Evolutionary conservation across 2,113 vertebrate species (phyloP).

Genomic region (Neodontobutis hainanensis): DNA sequence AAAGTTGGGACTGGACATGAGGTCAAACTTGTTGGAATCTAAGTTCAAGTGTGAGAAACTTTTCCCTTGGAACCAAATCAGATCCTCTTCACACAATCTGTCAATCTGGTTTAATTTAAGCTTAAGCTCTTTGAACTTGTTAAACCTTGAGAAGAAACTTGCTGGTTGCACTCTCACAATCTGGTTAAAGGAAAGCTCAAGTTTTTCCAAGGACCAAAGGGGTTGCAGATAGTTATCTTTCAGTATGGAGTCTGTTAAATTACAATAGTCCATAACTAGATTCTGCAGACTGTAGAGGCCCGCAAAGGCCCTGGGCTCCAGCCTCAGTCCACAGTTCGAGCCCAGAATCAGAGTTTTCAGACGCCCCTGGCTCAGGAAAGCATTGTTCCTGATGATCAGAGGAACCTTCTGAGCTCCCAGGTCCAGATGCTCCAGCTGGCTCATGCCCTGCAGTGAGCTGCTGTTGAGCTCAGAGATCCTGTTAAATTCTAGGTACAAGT

Average conservation of each 20-base stretch:
- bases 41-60: constrained; percentile 75
- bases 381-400: constrained; percentile 75
- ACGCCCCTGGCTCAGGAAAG: constrained; percentile 82
- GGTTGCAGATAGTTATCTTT: constrained; percentile 79
- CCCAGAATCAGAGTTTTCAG: constrained; percentile 79
- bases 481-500: constrained; percentile 79
- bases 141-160: constrained; percentile 80
- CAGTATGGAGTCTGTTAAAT: constrained; percentile 77
- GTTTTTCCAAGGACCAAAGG: constrained; percentile 75
- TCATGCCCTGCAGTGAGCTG: constrained; percentile 74
- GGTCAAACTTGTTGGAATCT: constrained; percentile 31
- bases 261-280: constrained; percentile 76
- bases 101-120: constrained; percentile 77
- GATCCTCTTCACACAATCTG: constrained; percentile 81
- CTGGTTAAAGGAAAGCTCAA: constrained; percentile 78
- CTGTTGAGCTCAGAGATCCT: constrained; percentile 75
- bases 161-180: constrained; percentile 80
- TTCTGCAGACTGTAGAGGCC: constrained; percentile 75
- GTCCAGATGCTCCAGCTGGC: constrained; percentile 68
- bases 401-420: constrained; percentile 67
- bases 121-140: constrained; percentile 71
- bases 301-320: constrained; percentile 82
- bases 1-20: constrained; percentile 19
- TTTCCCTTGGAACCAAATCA: constrained; percentile 82
- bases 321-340: constrained; percentile 39